Evolutionary conservation across 2,888 invertebrate genomes (phyloP).

Genomic region (Tupiocoris notatus): DNA sequence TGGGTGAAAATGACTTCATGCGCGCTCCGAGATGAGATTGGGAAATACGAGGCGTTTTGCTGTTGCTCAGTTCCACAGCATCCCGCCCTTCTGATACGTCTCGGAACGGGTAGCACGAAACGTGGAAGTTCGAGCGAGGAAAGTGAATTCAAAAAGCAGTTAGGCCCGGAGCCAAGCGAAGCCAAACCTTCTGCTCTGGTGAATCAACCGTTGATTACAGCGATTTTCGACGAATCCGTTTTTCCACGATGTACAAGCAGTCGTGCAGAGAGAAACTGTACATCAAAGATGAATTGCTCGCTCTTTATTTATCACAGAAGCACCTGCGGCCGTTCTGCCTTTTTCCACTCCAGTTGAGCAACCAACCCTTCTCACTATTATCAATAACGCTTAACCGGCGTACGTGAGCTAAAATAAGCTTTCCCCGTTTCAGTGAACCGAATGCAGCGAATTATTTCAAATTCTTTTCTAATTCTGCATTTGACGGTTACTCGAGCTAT

Average conservation of each 20-base stretch:
- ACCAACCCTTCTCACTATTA: neutral
- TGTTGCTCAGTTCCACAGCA: neutral
- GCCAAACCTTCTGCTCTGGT: slow-evolving; percentile 32
- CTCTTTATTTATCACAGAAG: neutral
- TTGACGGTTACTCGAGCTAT: too few species aligned
- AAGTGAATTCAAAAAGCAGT: slow-evolving; percentile 41
- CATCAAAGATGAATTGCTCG: slow-evolving; percentile 8
- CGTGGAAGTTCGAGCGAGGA: neutral
- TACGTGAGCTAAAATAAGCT: slow-evolving; percentile 1
- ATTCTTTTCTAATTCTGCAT: too few species aligned
- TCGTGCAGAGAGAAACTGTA: slow-evolving; percentile 14
- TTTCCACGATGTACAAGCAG: neutral
- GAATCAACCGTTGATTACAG: slow-evolving; percentile 40
- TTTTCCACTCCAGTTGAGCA: neutral
- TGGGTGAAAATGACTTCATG: neutral
- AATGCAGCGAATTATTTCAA: neutral
- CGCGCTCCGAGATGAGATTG: neutral
- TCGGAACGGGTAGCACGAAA: neutral
- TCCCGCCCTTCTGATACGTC: neutral
- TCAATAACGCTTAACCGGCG: slow-evolving; percentile 19
- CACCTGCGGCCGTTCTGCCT: neutral
- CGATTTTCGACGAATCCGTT: slow-evolving; percentile 27
- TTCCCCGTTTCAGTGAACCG: neutral
- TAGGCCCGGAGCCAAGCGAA: slow-evolving; percentile 31
- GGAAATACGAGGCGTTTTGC: neutral